Conservation (phyloP, 2,888 invertebrate genomes). For the Hofmannophila pseudospretella region DNA sequence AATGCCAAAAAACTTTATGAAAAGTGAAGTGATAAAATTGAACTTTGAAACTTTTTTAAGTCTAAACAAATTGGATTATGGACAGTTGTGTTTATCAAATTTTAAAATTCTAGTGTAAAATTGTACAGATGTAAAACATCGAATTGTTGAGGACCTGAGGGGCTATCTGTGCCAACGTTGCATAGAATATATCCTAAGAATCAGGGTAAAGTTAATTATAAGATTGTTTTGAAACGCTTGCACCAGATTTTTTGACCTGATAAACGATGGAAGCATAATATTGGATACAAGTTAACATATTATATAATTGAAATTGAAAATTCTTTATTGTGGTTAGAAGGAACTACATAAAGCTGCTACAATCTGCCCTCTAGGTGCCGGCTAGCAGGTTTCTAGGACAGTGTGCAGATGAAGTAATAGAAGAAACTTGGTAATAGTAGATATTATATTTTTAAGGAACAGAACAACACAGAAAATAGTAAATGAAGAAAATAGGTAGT, state of each 20-base stretch:
- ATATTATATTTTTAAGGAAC: no score
- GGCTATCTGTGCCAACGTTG: slow-evolving; percentile 40
- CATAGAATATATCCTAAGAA: slow-evolving; percentile 46
- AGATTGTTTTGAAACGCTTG: background rate
- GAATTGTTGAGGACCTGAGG: slow-evolving; percentile 19
- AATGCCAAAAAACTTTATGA: slow-evolving; percentile 9
- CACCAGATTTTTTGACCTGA: background rate
- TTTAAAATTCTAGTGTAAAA: slow-evolving; percentile 20
- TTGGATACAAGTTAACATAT: no score
- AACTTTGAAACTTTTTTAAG: slow-evolving; percentile 1
- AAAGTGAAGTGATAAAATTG: slow-evolving; percentile 7
- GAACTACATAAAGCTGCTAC: background rate
- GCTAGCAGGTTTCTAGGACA: no score
- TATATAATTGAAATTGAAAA: no score
- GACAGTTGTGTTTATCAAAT: slow-evolving; percentile 26
- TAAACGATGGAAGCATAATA: no score
- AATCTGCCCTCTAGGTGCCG: no score
- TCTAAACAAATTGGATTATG: slow-evolving; percentile 5
- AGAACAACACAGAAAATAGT: no score
- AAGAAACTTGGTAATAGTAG: no score
- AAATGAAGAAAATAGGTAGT: no score
- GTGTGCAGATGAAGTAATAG: no score
- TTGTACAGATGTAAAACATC: slow-evolving; percentile 29
- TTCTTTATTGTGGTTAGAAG: no score
- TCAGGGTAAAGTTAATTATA: slow-evolving; percentile 46